A percentile compares a stretch with the other conserved stretches of the same genome.
Conservation (phyloP, 2,797 vertebrate genomes). For the Carapus acus region DNA sequence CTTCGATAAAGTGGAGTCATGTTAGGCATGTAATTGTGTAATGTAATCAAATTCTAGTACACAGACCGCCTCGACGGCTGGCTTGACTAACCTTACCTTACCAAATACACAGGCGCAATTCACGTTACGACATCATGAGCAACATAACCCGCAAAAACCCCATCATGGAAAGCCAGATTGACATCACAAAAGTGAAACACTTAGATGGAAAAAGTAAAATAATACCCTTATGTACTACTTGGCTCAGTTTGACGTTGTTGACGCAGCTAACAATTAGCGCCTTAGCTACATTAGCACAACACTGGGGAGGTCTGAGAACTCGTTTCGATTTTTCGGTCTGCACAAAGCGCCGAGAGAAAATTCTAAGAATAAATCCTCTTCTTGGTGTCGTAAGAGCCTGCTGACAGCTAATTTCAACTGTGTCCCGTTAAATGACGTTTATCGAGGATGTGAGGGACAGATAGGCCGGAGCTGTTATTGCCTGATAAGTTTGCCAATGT, state of each 20-base stretch:
- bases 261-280: slow-evolving; percentile 63
- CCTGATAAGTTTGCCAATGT: slow-evolving; percentile 46
- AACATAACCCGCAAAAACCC: too few species aligned
- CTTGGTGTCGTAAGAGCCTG: accelerated
- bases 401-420: accelerated
- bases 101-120: too few species aligned
- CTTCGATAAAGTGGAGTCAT: too few species aligned
- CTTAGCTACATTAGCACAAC: slow-evolving; percentile 46
- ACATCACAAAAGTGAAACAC: too few species aligned
- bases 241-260: slow-evolving; percentile 29
- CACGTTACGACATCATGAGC: too few species aligned
- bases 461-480: slow-evolving; percentile 31
- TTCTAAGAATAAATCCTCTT: background rate
- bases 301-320: too few species aligned
- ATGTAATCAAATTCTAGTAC: slow-evolving; percentile 8
- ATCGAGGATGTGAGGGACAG: background rate
- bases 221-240: too few species aligned
- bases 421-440: background rate
- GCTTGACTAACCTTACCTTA: slow-evolving; percentile 10
- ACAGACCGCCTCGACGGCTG: slow-evolving; percentile 32
- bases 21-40: too few species aligned
- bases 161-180: too few species aligned
- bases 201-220: too few species aligned
- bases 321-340: too few species aligned
- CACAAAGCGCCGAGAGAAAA: too few species aligned